Evolutionary conservation across 2,113 vertebrate genomes (phyloP).

Genomic region (Phalacrocorax brasilianus): DNA sequence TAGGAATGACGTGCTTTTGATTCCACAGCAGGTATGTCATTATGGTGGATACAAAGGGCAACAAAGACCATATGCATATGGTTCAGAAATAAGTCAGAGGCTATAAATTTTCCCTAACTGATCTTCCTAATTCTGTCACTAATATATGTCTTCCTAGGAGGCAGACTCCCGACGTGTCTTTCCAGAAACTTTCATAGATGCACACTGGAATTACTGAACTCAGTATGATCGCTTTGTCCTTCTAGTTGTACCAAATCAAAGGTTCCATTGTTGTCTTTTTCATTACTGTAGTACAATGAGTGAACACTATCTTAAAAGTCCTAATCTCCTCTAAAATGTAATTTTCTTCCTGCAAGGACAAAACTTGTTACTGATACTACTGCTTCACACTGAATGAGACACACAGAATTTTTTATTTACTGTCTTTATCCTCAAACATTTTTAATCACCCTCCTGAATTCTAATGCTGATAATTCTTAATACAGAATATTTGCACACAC

Average conservation of each 20-base stretch:
- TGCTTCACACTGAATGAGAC: background rate
- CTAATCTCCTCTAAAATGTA: background rate
- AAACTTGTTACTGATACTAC: background rate
- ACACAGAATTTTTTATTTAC: background rate
- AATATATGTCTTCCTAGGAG: background rate
- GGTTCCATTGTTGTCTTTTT: background rate
- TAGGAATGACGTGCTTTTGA: background rate
- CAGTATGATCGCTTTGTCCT: background rate
- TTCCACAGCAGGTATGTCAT: background rate
- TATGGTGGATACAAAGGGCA: background rate
- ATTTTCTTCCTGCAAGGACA: conserved; percentile 8
- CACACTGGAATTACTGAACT: background rate
- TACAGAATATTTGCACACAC: background rate
- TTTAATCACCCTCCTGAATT: background rate
- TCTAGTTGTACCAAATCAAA: background rate
- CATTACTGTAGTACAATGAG: background rate
- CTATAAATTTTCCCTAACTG: background rate
- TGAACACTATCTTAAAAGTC: background rate
- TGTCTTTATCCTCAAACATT: background rate
- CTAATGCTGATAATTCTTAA: background rate
- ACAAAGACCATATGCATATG: background rate
- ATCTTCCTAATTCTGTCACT: background rate
- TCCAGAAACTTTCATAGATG: background rate
- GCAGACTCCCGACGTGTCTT: background rate
- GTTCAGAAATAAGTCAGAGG: background rate